Evolutionary conservation across 2,113 vertebrate species (phyloP).

Genomic region (Chionomys nivalis): DNA sequence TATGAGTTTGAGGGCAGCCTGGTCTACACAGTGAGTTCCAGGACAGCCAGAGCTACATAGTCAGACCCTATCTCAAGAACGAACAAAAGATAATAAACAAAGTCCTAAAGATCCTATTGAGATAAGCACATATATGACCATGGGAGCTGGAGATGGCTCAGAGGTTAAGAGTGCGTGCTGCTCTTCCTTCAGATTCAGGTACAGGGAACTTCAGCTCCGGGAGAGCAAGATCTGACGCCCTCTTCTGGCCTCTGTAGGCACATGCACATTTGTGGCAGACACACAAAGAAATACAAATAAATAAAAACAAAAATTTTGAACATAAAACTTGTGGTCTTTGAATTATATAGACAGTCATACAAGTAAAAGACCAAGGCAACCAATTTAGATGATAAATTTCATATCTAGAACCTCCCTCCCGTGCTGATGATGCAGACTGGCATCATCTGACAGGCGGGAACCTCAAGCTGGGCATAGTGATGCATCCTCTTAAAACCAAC

Average conservation of each 20-base stretch:
- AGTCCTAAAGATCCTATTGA: accelerated
- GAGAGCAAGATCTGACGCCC: too few relatives aligned
- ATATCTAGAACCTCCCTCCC: background rate
- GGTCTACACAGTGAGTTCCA: background rate
- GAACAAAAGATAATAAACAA: background rate
- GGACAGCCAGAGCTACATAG: background rate
- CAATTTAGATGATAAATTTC: background rate
- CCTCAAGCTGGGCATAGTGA: too few relatives aligned
- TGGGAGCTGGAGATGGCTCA: background rate
- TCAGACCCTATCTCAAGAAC: background rate
- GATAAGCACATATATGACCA: background rate
- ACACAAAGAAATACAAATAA: background rate
- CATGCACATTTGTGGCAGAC: background rate
- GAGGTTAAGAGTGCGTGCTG: background rate
- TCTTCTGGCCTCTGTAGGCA: background rate
- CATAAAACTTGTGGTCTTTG: background rate
- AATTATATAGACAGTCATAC: background rate
- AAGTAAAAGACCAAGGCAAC: background rate
- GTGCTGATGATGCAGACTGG: background rate
- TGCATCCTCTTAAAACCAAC: background rate
- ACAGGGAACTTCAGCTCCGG: background rate
- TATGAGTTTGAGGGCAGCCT: background rate
- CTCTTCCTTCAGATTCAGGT: background rate
- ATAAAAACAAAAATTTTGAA: background rate
- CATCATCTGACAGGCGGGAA: background rate